Base-by-base conservation (phyloP, 2,113 vertebrate genomes). In the Diadophis punctatus region DNA sequence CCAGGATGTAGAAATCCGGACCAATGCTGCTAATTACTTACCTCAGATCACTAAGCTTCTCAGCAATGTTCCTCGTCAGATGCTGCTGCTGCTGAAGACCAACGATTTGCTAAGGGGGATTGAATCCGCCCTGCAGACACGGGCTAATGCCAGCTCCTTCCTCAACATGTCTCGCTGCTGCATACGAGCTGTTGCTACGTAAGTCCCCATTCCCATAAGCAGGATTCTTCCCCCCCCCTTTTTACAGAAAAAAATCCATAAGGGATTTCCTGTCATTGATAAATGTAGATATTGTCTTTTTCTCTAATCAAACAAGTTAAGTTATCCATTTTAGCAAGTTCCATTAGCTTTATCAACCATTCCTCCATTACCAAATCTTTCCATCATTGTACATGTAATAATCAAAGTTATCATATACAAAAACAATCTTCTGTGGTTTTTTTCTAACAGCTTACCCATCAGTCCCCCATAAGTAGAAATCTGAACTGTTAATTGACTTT, bases 161-260 rank as follows among this genome's bases (percentile, higher is more conserved):
- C 98, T 99, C 97, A 98, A 97, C 97, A 99, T 99, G 99, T 99
- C 99, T 18, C 99, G 99, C 87, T 99, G 99, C 97, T 99, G 99
- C 85, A 94, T 99, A 92, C 97, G 98, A 48, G 98, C 99, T 0
- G 63, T 99, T 86, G 97, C 99, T 48, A 95, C 93, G 99, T 99
- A 91, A 97, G 98, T 97, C 23, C 89, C 43, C 91, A 87, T 49
- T 52, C 18, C 51, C 84, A 25, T 8, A 34, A 27, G 63, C 39
- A 1, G 4, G 39, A 53, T 60, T 11, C 18, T 12, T 2, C 56
- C 46, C 53, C 3, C 4, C 12, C 3, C 60, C 27, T 20, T 80
- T 43, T 43, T 43, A 80, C 16, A 43, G 34, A 80, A 43, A 22
- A 22, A 80, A 80, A 22, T 43, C 74, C 34, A 43, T 22, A 80